Base-by-base conservation (phyloP, 2,113 vertebrate genomes). In the Corythornis vintsioides region DNA sequence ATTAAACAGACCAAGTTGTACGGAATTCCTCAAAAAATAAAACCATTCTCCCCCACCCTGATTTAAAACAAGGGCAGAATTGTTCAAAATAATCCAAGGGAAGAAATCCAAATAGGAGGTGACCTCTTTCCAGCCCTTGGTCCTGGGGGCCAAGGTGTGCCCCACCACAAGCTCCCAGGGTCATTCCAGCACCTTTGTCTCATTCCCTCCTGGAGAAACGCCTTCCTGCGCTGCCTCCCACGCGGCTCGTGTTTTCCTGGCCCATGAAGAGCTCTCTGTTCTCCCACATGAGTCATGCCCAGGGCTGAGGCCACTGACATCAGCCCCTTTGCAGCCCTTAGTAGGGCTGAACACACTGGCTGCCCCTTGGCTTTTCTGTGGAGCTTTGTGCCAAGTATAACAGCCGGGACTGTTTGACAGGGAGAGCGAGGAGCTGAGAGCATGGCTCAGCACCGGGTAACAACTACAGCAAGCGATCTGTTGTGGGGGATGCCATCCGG, bases 241-340 rank as follows among this genome's bases (percentile, higher is more conserved):
- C 66, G 9, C 13, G 25, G 33, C 70, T 56, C 26, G 20, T 78
- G 80, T 60, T 95, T 88, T 75, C 45, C 72, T 31, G 5, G 71
- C 86, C 81, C 77, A 85, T 92, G 92, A 95, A 92, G 94, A 52
- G 42, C 75, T 9, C 84, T 94, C 91, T 96, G 91, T 94, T 95
- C 74, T 73, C 57, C 14, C 0, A 5, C 12, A 13, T 70, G 80
- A 96, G 64, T 93, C 89, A 88, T 20, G 33, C 16, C 74, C 15
- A 16, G 2, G 89, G 73, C 86, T 59, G 57, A 2, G 79, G 61
- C 14, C 5, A 7, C 48, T 92, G 92, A 89, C 95, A 92, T 73
- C 93, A 92, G 75, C 71, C 71, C 69, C 82, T 50, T 17, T 3
- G 7, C 66, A 26, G 86, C 78, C 25, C 48, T 88, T 4, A 6